These are phyloP conservation scores for Plectrocnemia conspersa DNA, from an alignment of 1,140 invertebrate genomes.

Conservation along the genomic window DNA sequence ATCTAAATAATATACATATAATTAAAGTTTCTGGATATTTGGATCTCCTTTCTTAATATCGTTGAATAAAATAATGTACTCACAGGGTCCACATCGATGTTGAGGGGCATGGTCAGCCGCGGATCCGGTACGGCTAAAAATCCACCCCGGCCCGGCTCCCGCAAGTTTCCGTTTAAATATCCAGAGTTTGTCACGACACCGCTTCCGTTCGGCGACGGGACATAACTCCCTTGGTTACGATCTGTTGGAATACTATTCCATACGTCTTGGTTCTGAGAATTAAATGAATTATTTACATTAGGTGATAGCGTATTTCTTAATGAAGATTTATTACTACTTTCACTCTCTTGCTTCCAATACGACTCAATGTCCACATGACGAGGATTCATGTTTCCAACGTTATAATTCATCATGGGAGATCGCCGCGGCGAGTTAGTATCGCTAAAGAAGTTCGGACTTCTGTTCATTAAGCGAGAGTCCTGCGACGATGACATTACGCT, in stretches of 20 bases:
- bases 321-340: slow-evolving; percentile 30
- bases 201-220: slow-evolving; percentile 25
- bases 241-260: slow-evolving; percentile 28
- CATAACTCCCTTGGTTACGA: slow-evolving; percentile 22
- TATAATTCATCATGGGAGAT: slow-evolving; percentile 50
- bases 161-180: slow-evolving; percentile 29
- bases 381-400: slow-evolving; percentile 52
- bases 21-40: no score
- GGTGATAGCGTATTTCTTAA: slow-evolving; percentile 33
- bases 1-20: no score
- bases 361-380: slow-evolving; percentile 48
- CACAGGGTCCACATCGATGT: slow-evolving; percentile 64
- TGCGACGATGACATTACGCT: slow-evolving; percentile 37
- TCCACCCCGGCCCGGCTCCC: slow-evolving; percentile 18
- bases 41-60: no score
- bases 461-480: slow-evolving; percentile 40
- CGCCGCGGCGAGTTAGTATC: slow-evolving; percentile 44
- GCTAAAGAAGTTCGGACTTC: slow-evolving; percentile 46
- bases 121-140: slow-evolving; percentile 40
- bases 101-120: slow-evolving; percentile 52
- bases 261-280: slow-evolving; percentile 35
- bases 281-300: slow-evolving; percentile 33
- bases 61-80: slow-evolving; percentile 40
- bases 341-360: slow-evolving; percentile 45
- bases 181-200: slow-evolving; percentile 12